Evolutionary conservation across 2,797 vertebrate genomes (phyloP).

Genomic region (Amblyopsis hoosieri): DNA sequence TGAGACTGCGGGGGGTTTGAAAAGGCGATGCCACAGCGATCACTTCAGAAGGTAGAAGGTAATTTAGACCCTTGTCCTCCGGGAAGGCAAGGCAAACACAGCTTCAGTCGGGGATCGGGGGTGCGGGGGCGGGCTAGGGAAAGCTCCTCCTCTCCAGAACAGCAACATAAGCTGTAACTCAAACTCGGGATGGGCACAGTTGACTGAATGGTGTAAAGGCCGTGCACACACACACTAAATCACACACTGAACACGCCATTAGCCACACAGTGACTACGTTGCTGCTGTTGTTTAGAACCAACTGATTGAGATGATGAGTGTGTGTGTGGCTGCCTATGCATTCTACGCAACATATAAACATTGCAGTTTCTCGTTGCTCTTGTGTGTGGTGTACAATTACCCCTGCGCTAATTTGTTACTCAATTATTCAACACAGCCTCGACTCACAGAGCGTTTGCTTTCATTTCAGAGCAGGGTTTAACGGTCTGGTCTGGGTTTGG

Average conservation of each 20-base stretch:
- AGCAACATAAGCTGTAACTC: conserved; percentile 49
- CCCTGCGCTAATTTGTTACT: too few relatives aligned
- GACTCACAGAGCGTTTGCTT: too few relatives aligned
- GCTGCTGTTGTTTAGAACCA: too few relatives aligned
- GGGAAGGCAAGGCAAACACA: conserved; percentile 41
- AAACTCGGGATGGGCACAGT: conserved; percentile 30
- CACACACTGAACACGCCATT: conserved; percentile 16
- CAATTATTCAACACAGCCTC: too few relatives aligned
- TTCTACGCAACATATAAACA: background rate
- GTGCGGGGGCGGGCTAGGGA: conserved; percentile 6
- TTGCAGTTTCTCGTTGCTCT: background rate
- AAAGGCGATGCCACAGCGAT: conserved; percentile 40
- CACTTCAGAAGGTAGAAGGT: conserved; percentile 49
- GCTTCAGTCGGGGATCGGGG: conserved; percentile 49
- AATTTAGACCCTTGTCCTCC: conserved; percentile 53
- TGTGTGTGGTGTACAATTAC: too few relatives aligned
- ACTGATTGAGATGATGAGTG: background rate
- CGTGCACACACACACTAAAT: conserved; percentile 37
- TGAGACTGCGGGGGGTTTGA: conserved; percentile 18
- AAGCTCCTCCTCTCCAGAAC: conserved; percentile 21
- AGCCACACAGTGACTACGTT: background rate
- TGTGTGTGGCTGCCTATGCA: background rate
- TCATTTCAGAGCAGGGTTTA: too few relatives aligned
- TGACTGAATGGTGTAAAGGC: conserved; percentile 1
- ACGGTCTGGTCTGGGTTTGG: too few relatives aligned